Evolutionary conservation across 1,140 invertebrate species (phyloP), one percentile per base, ranked within the genome.

Genomic region (Andricus grossulariae): DNA sequence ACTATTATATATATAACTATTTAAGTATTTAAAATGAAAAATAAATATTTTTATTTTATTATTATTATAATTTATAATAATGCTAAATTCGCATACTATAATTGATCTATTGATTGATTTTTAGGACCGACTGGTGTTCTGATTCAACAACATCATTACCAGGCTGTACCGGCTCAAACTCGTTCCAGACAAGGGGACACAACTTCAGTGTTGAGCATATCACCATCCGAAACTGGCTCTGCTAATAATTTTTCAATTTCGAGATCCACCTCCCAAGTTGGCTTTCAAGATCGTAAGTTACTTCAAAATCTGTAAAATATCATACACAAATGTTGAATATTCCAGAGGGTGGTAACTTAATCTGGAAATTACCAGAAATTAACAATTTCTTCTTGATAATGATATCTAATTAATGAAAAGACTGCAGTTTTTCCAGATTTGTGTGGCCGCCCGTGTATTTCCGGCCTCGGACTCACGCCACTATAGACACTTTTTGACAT

Each of bases 111-210:
- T 39, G 39, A 39, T 39, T 39, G 5, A 45, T 11, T 10, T 87
- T 50, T 80, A 95, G 96, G 96, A 71, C 97, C 97, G 25, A 96
- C 95, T 0, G 97, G 97, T 2, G 95, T 97, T 39, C 91, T 98
- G 18, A 98, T 98, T 84, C 97, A 98, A 86, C 97, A 98, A 88
- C 97, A 98, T 93, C 97, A 98, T 88, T 98, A 97, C 88, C 97
- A 98, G 92, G 96, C 96, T 15, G 92, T 96, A 4, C 96, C 95
- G 4, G 92, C 94, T 0, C 92, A 91, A 74, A 73, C 90, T n/a
- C 85, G 84, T 60, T 76, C 85, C 45, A 82, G 88, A 51, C 83
- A 87, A 16, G 76, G 74, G 21, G 77, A 87, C 49, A 18, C 78
- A 25, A 79, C 72, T 12, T 86, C 84, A 49, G 71, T 86, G 32